A percentile compares a stretch with the other conserved stretches of the same genome.
phyloP scores from a whole-genome alignment of 2,888 invertebrate species.

The Aphrophora alni region DNA sequence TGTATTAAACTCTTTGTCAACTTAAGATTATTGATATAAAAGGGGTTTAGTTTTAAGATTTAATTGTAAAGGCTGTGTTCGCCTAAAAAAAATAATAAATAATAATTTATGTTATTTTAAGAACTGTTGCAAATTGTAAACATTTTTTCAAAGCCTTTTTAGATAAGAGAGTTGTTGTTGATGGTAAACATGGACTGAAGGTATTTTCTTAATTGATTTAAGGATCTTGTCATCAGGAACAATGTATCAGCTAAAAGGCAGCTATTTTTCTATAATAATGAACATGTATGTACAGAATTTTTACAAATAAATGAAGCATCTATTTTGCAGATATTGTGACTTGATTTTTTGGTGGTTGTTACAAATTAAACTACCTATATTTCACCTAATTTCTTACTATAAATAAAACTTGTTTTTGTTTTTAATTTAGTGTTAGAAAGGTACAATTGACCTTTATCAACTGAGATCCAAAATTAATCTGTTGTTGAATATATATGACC shows the following conservation, averaged over 20 bases:
- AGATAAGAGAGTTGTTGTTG: too few relatives aligned
- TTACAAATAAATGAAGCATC: slow-evolving; percentile 35
- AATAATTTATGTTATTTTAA: neutral
- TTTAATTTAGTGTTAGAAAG: too few relatives aligned
- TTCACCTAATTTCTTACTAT: too few relatives aligned
- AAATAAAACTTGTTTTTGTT: too few relatives aligned
- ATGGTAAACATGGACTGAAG: slow-evolving; percentile 6
- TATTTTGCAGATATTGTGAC: slow-evolving; percentile 2
- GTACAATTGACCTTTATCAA: too few relatives aligned
- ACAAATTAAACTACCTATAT: too few relatives aligned
- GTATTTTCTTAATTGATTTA: too few relatives aligned
- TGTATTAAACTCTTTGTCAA: neutral
- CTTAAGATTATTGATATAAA: neutral
- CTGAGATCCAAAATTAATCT: too few relatives aligned
- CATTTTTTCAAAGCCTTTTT: slow-evolving; percentile 25
- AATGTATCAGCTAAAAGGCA: slow-evolving; percentile 12
- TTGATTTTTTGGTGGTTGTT: too few relatives aligned
- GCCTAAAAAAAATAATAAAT: too few relatives aligned
- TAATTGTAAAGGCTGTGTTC: neutral
- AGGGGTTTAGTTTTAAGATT: neutral
- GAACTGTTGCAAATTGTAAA: neutral
- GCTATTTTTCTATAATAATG: slow-evolving; percentile 34
- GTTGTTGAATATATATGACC: too few relatives aligned
- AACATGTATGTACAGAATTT: slow-evolving; percentile 32
- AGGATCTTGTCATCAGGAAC: neutral